phyloP scores from a whole-genome alignment of 1,140 invertebrate genomes.

The Battus philenor region DNA sequence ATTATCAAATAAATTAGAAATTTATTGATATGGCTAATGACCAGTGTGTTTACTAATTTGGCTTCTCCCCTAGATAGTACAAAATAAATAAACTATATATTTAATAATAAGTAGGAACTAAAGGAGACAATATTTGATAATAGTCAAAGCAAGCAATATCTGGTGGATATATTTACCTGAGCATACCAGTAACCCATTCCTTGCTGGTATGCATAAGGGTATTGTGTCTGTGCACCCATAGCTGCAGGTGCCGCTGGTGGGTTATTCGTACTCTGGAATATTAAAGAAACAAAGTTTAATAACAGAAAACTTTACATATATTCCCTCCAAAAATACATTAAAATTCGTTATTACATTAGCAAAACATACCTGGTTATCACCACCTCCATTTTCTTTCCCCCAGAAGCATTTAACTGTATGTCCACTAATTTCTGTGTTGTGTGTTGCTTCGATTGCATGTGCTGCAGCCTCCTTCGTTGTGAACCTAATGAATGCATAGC shows the following conservation, averaged over 20 bases:
- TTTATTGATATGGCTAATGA: too few species aligned
- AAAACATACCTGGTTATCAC: conserved; percentile 60
- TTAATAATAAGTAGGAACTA: too few species aligned
- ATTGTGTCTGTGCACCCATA: conserved; percentile 64
- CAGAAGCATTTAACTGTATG: conserved; percentile 99
- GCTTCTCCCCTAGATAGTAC: too few species aligned
- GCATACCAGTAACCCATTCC: conserved; percentile 70
- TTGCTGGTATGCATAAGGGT: conserved; percentile 67
- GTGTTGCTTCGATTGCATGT: conserved; percentile 96
- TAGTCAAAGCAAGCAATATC: too few species aligned
- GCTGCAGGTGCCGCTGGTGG: conserved; percentile 51
- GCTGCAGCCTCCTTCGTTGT: conserved; percentile 97
- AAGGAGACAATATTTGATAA: too few species aligned
- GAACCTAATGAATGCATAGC: conserved; percentile 99
- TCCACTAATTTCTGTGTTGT: conserved; percentile 97
- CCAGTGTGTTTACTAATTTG: too few species aligned
- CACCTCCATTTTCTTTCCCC: conserved; percentile 91
- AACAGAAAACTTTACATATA: too few species aligned
- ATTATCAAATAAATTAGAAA: too few species aligned
- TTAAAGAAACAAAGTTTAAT: conserved; percentile 6
- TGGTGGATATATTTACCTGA: conserved; percentile 49
- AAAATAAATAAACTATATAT: too few species aligned
- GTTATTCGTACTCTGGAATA: conserved; percentile 58
- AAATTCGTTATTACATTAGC: too few species aligned
- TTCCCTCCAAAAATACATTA: too few species aligned